Evolutionary conservation across 1,140 invertebrate genomes (phyloP).

Genomic region (Phortica variegata): DNA sequence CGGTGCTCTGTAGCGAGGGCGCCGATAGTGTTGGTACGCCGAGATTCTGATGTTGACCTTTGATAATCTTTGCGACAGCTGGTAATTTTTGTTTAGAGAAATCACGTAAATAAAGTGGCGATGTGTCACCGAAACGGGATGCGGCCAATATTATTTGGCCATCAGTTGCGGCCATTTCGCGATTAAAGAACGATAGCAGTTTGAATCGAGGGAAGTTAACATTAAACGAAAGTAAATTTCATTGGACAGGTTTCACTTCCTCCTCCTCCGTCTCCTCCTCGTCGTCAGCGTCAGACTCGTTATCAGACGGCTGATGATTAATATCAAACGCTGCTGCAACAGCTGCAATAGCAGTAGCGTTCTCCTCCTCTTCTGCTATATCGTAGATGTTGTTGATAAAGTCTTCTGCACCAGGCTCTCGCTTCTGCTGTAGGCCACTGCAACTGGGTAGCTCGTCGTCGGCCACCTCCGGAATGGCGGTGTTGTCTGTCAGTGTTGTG

Average conservation of each 20-base stretch:
- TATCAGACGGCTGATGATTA: neutral
- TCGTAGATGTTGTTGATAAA: neutral
- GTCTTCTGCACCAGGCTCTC: constrained; percentile 42
- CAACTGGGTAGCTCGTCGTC: no score
- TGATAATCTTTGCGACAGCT: constrained; percentile 84
- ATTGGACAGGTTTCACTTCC: constrained; percentile 44
- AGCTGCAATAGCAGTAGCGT: constrained; percentile 1
- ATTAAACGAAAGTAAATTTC: constrained; percentile 57
- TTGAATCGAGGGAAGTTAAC: constrained; percentile 55
- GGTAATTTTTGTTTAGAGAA: constrained; percentile 77
- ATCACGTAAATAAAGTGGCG: constrained; percentile 53
- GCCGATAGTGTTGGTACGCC: constrained; percentile 83
- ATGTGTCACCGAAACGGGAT: constrained; percentile 75
- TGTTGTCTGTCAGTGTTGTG: no score
- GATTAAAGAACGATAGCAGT: constrained; percentile 55
- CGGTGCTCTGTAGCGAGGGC: constrained; percentile 79
- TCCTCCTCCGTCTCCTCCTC: constrained; percentile 9
- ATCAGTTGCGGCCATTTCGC: constrained; percentile 77
- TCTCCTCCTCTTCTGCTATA: constrained; percentile 8
- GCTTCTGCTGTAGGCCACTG: no score
- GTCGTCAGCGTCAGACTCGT: constrained; percentile 4
- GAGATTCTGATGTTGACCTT: constrained; percentile 86
- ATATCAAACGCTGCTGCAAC: neutral
- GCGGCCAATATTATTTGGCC: constrained; percentile 81
- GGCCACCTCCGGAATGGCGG: no score